Percentiles rank a stretch among this genome's conserved stretches.
Conservation (phyloP, 2,113 vertebrate genomes). For the Barnardius zonarius region DNA sequence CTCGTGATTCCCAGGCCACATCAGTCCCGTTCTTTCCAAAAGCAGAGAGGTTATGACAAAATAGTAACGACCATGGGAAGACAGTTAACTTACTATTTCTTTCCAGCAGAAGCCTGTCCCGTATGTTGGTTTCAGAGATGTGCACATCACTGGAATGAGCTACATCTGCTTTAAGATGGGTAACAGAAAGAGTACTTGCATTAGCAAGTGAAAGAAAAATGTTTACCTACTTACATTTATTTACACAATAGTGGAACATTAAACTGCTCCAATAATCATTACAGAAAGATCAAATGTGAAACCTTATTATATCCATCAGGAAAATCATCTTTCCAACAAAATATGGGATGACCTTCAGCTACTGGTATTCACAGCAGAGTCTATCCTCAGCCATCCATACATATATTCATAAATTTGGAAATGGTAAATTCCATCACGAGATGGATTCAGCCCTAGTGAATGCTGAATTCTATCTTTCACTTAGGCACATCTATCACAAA, state of each 20-base stretch:
- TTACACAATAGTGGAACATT: background rate
- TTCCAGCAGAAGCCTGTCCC: background rate
- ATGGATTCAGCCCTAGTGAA: background rate
- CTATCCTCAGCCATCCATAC: background rate
- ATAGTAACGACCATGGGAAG: background rate
- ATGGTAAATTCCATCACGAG: background rate
- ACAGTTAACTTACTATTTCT: background rate
- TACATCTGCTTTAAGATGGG: background rate
- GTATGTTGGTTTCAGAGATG: background rate
- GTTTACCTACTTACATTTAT: background rate
- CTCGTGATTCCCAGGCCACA: background rate
- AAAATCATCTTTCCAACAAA: background rate
- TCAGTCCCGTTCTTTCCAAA: background rate
- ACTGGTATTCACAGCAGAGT: background rate
- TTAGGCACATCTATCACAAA: background rate
- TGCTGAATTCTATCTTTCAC: background rate
- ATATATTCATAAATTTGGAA: constrained; percentile 13
- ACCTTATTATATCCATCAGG: background rate
- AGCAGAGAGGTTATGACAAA: background rate
- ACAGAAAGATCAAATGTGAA: background rate
- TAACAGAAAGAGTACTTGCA: background rate
- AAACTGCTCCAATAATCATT: background rate
- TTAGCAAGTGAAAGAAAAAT: constrained; percentile 9
- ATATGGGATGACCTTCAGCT: constrained; percentile 1
- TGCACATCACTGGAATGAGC: background rate